Conservation (phyloP, 1,140 invertebrate genomes). For the Calephelis virginiensis region DNA sequence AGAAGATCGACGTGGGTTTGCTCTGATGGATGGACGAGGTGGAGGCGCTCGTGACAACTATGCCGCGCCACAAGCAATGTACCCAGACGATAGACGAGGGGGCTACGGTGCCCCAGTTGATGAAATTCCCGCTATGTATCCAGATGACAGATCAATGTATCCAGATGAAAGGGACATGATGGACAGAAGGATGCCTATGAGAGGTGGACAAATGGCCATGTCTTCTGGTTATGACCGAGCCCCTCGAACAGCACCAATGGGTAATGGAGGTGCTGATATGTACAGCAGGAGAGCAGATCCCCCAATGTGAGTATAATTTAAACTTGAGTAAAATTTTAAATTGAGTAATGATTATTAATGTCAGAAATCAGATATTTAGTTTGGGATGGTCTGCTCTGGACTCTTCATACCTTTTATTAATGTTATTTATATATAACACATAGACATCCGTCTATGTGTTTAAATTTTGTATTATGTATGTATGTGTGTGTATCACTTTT, state of each 20-base stretch:
- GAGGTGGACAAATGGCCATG: constrained; percentile 45
- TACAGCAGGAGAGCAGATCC: constrained; percentile 70
- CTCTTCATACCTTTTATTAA: no score
- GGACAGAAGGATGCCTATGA: constrained; percentile 53
- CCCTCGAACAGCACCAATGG: constrained; percentile 53
- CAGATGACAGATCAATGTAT: constrained; percentile 67
- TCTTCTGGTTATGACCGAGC: constrained; percentile 55
- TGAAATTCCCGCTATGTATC: constrained; percentile 59
- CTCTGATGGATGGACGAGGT: constrained; percentile 59
- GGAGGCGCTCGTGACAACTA: constrained; percentile 55
- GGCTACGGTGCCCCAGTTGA: constrained; percentile 54
- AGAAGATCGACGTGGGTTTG: constrained; percentile 74
- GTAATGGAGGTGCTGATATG: constrained; percentile 62
- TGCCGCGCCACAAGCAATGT: constrained; percentile 57
- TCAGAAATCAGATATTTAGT: neutral
- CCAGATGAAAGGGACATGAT: constrained; percentile 65
- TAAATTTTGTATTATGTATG: no score
- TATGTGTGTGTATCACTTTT: no score
- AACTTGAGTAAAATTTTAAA: no score
- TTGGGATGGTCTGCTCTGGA: neutral
- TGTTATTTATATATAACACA: no score
- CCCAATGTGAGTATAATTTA: constrained; percentile 60
- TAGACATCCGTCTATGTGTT: no score
- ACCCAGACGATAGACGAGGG: constrained; percentile 58
- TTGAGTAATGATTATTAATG: constrained; percentile 1